A percentile compares a stretch with the other conserved stretches of the same genome.
phyloP scores from a whole-genome alignment of 2,797 vertebrate genomes.

The Poeciliopsis paucimaculata region DNA sequence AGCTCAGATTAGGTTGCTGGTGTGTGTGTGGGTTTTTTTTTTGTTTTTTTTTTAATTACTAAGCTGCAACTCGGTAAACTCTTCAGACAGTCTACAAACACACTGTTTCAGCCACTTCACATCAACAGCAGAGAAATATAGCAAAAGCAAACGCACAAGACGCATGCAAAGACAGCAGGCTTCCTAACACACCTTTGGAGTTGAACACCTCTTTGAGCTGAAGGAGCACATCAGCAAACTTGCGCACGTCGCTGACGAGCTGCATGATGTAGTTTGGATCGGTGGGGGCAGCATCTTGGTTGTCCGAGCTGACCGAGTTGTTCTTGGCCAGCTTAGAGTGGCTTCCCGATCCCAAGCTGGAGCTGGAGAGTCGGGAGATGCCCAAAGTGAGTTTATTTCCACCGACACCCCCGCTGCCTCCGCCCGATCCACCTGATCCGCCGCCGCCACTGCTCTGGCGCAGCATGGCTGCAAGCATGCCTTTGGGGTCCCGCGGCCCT shows the following conservation, averaged over 20 bases:
- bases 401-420: conserved; percentile 38
- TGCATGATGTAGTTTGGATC: conserved; percentile 96
- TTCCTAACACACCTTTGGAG: conserved; percentile 85
- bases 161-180: neutral
- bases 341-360: conserved; percentile 53
- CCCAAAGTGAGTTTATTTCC: conserved; percentile 85
- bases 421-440: conserved; percentile 68
- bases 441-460: conserved; percentile 72
- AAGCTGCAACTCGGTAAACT: neutral
- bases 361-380: conserved; percentile 85
- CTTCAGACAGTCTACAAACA: neutral
- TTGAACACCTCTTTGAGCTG: conserved; percentile 93
- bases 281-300: conserved; percentile 76
- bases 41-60: neutral
- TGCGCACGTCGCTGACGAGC: conserved; percentile 92
- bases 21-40: neutral
- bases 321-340: conserved; percentile 76
- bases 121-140: too few relatives aligned
- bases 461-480: conserved; percentile 85
- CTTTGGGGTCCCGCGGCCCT: conserved; percentile 44
- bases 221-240: conserved; percentile 92
- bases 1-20: neutral
- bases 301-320: conserved; percentile 80
- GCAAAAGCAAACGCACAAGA: neutral
- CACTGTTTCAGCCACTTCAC: neutral